Percentiles rank a stretch among this genome's conserved stretches.
Evolutionary conservation across 2,797 vertebrate species (phyloP).

Genomic region (Poeciliopsis turneri): DNA sequence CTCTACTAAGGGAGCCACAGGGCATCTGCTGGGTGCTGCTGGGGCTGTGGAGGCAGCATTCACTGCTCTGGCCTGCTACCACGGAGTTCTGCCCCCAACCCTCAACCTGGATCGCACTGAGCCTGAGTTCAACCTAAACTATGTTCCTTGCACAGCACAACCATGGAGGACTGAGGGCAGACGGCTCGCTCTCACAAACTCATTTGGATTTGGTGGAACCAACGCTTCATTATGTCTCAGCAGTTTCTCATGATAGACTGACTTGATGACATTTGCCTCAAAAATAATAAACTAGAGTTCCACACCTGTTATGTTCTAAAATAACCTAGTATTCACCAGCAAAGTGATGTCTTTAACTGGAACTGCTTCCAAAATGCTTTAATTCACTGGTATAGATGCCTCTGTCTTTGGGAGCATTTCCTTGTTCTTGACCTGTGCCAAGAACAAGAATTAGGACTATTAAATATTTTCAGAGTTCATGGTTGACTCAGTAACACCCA

Average conservation of each 20-base stretch:
- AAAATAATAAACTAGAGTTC: background rate
- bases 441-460: background rate
- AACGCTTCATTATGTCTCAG: slow-evolving; percentile 93
- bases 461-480: background rate
- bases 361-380: background rate
- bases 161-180: slow-evolving; percentile 82
- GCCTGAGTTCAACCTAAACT: slow-evolving; percentile 91
- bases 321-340: background rate
- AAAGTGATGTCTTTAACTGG: background rate
- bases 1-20: slow-evolving; percentile 95
- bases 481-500: background rate
- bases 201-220: slow-evolving; percentile 96
- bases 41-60: slow-evolving; percentile 93
- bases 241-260: slow-evolving; percentile 49
- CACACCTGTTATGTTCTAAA: background rate
- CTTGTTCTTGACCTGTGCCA: background rate
- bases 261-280: background rate
- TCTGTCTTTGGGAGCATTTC: background rate
- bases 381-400: background rate
- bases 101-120: slow-evolving; percentile 91
- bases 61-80: slow-evolving; percentile 90
- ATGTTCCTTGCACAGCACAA: slow-evolving; percentile 88
- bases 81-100: slow-evolving; percentile 89
- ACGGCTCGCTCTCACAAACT: slow-evolving; percentile 90
- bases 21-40: slow-evolving; percentile 93